Percentiles rank a stretch among this genome's conserved stretches.
phyloP scores from a whole-genome alignment of 2,113 vertebrate species.

The Cromileptes altivelis region DNA sequence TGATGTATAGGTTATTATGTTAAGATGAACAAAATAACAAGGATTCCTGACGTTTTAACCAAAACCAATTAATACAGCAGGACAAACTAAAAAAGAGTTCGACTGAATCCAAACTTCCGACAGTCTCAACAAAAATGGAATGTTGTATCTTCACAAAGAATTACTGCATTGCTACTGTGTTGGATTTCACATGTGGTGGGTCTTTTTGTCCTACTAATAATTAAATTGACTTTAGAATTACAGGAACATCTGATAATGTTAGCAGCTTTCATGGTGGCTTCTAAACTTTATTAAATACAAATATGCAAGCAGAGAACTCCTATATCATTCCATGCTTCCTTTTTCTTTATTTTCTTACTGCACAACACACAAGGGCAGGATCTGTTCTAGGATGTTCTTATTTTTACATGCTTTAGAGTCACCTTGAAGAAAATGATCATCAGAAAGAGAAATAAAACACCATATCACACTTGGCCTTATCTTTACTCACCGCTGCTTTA shows the following conservation, averaged over 20 bases:
- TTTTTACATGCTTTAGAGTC: not conserved
- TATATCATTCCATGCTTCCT: not conserved
- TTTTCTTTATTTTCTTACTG: not conserved
- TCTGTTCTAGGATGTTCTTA: not conserved
- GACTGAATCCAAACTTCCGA: not conserved
- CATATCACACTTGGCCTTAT: not conserved
- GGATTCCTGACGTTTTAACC: not conserved
- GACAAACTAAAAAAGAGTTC: not conserved
- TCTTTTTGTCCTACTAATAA: not conserved
- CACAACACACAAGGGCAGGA: not conserved
- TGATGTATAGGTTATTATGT: not conserved
- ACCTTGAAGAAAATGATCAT: not conserved
- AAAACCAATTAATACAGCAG: not conserved
- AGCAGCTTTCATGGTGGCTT: not conserved
- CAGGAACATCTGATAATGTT: constrained; percentile 7
- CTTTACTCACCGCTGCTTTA: constrained; percentile 87
- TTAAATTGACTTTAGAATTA: constrained; percentile 24
- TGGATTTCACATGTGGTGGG: not conserved
- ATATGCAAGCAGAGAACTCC: not conserved
- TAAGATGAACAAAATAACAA: not conserved
- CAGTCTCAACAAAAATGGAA: not conserved
- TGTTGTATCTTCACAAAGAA: not conserved
- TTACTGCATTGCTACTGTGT: not conserved
- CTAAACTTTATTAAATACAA: not conserved
- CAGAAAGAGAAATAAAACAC: not conserved